A percentile compares a stretch with the other conserved stretches of the same genome.
Evolutionary conservation across 2,888 invertebrate genomes (phyloP).

Genomic region (Poecilobothrus nobilitatus): DNA sequence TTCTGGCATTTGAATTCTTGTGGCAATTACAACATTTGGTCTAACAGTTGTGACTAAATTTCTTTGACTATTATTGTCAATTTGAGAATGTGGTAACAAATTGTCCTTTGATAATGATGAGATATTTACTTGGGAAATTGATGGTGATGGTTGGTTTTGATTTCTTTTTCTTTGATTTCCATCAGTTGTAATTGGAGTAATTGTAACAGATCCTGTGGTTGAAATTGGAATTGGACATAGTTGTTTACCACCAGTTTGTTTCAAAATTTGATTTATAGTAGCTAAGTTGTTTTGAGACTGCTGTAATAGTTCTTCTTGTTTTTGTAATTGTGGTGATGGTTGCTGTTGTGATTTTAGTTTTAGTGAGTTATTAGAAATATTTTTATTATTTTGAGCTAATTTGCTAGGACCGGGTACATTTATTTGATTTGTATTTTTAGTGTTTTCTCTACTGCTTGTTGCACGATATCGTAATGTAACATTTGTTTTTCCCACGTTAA

Average conservation of each 20-base stretch:
- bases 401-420: constrained; percentile 2
- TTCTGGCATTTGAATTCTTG: constrained; percentile 7
- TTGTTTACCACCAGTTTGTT: constrained; percentile 12
- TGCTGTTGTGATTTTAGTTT: constrained; percentile 18
- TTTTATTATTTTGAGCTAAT: constrained; percentile 9
- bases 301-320: constrained; percentile 7
- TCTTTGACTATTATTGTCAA: background rate
- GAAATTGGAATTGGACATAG: constrained; percentile 19
- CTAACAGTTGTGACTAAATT: background rate
- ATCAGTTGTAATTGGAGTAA: constrained; percentile 14
- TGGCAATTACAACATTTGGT: constrained; percentile 8
- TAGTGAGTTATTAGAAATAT: background rate
- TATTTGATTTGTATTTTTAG: background rate
- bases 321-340: constrained; percentile 22
- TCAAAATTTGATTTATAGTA: constrained; percentile 16
- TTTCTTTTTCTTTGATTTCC: constrained; percentile 15
- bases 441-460: constrained; percentile 7
- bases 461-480: constrained; percentile 38
- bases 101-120: constrained; percentile 21
- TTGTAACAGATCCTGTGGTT: constrained; percentile 15
- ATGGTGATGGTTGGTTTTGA: constrained; percentile 17
- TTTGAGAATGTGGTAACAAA: constrained; percentile 12
- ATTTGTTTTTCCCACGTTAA: constrained; percentile 39
- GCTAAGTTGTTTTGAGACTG: constrained; percentile 10
- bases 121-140: constrained; percentile 11